Evolutionary conservation across 2,888 invertebrate genomes (phyloP).

Genomic region (Dione vanillae): DNA sequence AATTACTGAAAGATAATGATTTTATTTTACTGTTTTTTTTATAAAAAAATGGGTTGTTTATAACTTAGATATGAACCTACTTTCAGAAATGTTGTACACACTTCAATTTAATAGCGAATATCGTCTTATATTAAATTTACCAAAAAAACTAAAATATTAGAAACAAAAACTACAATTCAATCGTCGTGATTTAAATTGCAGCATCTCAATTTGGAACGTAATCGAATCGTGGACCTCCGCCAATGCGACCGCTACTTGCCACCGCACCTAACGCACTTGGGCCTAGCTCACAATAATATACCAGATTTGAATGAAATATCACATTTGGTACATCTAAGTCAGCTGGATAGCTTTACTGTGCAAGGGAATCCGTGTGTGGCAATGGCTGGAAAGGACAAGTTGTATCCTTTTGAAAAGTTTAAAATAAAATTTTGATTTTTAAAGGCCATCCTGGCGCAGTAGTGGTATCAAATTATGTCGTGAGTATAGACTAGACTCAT

Average conservation of each 20-base stretch:
- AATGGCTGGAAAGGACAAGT: constrained; percentile 88
- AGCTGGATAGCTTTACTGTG: constrained; percentile 92
- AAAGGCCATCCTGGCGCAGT: neutral
- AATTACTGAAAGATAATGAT: too few species aligned
- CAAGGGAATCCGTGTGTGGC: constrained; percentile 94
- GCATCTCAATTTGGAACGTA: constrained; percentile 94
- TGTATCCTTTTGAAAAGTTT: constrained; percentile 87
- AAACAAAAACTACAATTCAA: too few species aligned
- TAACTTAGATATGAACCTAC: too few species aligned
- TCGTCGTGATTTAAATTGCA: constrained; percentile 60
- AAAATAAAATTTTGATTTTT: neutral
- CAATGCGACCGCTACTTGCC: constrained; percentile 94
- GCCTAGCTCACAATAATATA: constrained; percentile 92
- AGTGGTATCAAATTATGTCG: neutral
- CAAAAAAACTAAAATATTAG: too few species aligned
- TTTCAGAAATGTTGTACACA: too few species aligned
- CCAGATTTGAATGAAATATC: constrained; percentile 94
- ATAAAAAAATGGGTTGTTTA: too few species aligned
- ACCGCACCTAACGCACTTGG: constrained; percentile 88
- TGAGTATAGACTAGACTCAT: too few species aligned
- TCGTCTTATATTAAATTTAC: too few species aligned
- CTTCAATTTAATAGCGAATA: too few species aligned
- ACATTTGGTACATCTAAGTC: constrained; percentile 89
- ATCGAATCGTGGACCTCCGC: constrained; percentile 91
- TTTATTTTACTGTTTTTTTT: too few species aligned